A percentile compares a stretch with the other conserved stretches of the same genome.
Conservation (phyloP, 2,113 vertebrate species). For the Leucosticte australis region DNA sequence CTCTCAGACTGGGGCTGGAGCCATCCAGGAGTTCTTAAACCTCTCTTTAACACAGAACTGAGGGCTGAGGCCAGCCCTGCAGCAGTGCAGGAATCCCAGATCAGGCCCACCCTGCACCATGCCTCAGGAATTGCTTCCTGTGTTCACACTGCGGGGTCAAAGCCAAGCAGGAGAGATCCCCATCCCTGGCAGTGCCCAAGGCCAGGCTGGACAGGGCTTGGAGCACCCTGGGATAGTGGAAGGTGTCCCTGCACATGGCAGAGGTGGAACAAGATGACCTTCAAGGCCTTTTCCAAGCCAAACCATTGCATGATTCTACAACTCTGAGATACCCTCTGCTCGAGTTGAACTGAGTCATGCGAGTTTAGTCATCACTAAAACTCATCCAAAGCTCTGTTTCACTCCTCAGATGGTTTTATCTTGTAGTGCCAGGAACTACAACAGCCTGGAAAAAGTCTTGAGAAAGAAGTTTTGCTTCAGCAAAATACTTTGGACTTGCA, state of each 20-base stretch:
- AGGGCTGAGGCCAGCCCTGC: not conserved
- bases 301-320: not conserved
- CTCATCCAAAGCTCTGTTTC: not conserved
- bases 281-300: not conserved
- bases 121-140: not conserved
- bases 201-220: not conserved
- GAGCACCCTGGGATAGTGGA: accelerated
- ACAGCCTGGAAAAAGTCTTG: not conserved
- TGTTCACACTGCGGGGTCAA: not conserved
- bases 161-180: not conserved
- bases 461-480: not conserved
- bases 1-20: accelerated
- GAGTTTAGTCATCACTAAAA: not conserved
- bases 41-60: accelerated
- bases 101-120: not conserved
- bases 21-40: not conserved
- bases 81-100: not conserved
- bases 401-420: not conserved
- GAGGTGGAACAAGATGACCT: not conserved
- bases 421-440: not conserved
- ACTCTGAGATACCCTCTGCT: not conserved
- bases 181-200: not conserved
- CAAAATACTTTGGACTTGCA: not conserved
- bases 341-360: not conserved
- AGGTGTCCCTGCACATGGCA: not conserved